These are phyloP conservation scores for Sepiola atlantica DNA, from an alignment of 2,888 invertebrate species.

Conservation along the genomic window DNA sequence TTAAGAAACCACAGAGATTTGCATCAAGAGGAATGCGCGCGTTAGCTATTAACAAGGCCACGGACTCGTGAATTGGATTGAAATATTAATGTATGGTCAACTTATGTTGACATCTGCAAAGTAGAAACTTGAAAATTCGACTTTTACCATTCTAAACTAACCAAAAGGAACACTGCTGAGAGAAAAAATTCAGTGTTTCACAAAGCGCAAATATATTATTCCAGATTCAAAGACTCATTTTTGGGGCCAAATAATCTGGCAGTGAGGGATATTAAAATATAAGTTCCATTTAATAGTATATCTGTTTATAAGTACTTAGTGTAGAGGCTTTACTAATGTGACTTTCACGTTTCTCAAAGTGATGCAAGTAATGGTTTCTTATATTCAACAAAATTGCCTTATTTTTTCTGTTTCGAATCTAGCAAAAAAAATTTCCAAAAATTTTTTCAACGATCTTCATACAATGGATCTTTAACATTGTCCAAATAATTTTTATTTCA, in stretches of 20 bases:
- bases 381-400: too few species aligned
- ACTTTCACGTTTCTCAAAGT: not conserved
- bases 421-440: too few species aligned
- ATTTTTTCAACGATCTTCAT: too few species aligned
- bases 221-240: not conserved
- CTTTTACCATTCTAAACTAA: not conserved
- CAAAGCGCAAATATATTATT: not conserved
- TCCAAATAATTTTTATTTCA: too few species aligned
- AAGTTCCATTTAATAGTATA: not conserved
- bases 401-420: too few species aligned
- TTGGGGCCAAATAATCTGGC: not conserved
- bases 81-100: not conserved
- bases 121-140: not conserved
- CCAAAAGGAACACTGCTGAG: not conserved
- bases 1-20: not conserved
- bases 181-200: not conserved
- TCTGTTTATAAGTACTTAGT: not conserved
- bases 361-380: not conserved
- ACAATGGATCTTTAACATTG: too few species aligned
- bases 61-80: not conserved
- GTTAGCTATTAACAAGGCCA: not conserved
- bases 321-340: not conserved
- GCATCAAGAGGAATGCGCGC: not conserved
- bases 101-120: not conserved
- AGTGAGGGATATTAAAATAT: not conserved